Conservation (phyloP, 2,113 vertebrate species). For the Paralichthys olivaceus region DNA sequence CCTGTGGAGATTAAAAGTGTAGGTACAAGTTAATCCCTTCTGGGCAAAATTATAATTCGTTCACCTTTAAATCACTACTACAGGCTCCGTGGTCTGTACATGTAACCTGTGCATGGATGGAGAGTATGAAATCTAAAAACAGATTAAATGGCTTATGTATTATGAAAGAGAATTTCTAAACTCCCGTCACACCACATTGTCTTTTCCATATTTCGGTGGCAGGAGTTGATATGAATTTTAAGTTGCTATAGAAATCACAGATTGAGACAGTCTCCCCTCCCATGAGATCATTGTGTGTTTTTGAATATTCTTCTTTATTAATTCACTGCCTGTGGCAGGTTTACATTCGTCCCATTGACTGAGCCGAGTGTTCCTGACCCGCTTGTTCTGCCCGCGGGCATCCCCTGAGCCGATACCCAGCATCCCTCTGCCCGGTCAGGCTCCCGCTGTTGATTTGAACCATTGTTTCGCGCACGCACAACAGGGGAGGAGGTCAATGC, state of each 20-base stretch:
- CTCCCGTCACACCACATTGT: neutral
- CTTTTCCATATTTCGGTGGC: neutral
- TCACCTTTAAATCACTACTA: too few relatives aligned
- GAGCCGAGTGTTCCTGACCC: slow-evolving; percentile 7
- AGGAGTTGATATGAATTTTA: neutral
- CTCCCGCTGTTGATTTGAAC: slow-evolving; percentile 28
- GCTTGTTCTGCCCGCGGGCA: slow-evolving; percentile 43
- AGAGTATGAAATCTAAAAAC: too few relatives aligned
- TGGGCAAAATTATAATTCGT: too few relatives aligned
- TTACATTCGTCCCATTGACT: slow-evolving; percentile 13
- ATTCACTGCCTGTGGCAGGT: slow-evolving; percentile 9
- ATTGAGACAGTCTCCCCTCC: neutral
- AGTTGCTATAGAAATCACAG: neutral
- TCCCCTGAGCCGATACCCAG: slow-evolving; percentile 39
- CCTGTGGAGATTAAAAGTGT: too few relatives aligned
- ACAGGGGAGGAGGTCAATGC: slow-evolving; percentile 12
- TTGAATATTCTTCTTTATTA: slow-evolving; percentile 4
- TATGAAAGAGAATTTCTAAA: too few relatives aligned
- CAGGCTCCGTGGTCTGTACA: neutral
- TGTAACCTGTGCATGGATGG: neutral
- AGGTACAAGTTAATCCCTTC: too few relatives aligned
- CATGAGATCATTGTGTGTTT: neutral
- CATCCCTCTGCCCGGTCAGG: slow-evolving; percentile 33
- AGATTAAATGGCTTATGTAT: too few relatives aligned
- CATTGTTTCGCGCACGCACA: slow-evolving; percentile 27